A percentile compares a stretch with the other conserved stretches of the same genome.
phyloP scores from a whole-genome alignment of 1,140 invertebrate species.

The Anagrus nilaparvatae region DNA sequence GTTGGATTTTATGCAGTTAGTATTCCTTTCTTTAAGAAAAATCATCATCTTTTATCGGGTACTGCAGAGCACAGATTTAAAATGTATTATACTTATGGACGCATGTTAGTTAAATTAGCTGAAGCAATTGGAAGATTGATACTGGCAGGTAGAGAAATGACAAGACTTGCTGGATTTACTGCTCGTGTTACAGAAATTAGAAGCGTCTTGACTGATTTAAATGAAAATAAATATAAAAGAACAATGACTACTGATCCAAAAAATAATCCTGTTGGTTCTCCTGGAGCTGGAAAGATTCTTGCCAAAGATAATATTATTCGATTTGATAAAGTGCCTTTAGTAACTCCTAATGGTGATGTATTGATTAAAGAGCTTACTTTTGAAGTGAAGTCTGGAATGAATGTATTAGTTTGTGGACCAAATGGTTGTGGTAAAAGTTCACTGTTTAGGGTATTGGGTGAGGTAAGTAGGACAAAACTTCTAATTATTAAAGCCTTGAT shows the following conservation, averaged over 20 bases:
- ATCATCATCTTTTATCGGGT: slow-evolving; percentile 52
- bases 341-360: slow-evolving; percentile 96
- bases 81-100: slow-evolving; percentile 90
- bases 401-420: slow-evolving; percentile 93
- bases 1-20: slow-evolving; percentile 94
- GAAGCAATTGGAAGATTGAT: slow-evolving; percentile 93
- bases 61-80: slow-evolving; percentile 43
- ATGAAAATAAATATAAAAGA: slow-evolving; percentile 73
- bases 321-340: slow-evolving; percentile 87
- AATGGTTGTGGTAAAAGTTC: slow-evolving; percentile 97
- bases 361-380: slow-evolving; percentile 82
- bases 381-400: slow-evolving; percentile 89
- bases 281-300: slow-evolving; percentile 71
- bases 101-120: slow-evolving; percentile 94
- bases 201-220: slow-evolving; percentile 76
- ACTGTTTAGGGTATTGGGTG: slow-evolving; percentile 85
- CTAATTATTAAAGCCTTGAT: background rate
- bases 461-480: slow-evolving; percentile 51
- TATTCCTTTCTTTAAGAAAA: slow-evolving; percentile 76
- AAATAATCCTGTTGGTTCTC: slow-evolving; percentile 34
- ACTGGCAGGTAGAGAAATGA: slow-evolving; percentile 87
- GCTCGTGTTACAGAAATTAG: slow-evolving; percentile 84
- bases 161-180: slow-evolving; percentile 87
- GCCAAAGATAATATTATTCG: slow-evolving; percentile 85
- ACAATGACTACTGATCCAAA: slow-evolving; percentile 67